A percentile compares a stretch with the other conserved stretches of the same genome.
Evolutionary conservation across 1,140 invertebrate species (phyloP).

Genomic region (Paraescarpia echinospica): DNA sequence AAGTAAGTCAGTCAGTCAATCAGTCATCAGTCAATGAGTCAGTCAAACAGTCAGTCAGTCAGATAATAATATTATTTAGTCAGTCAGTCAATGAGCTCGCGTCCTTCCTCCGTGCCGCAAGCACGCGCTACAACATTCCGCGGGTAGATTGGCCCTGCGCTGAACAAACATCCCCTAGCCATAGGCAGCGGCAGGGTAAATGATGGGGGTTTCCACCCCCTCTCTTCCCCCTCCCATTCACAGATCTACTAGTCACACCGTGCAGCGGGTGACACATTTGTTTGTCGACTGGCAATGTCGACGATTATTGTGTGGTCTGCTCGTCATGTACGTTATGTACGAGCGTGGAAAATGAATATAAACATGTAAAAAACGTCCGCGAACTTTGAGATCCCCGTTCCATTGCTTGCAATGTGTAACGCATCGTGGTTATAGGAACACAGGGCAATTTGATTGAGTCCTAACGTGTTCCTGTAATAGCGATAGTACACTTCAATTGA

Average conservation of each 20-base stretch:
- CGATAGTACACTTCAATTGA: too few relatives aligned
- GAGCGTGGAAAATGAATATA: too few relatives aligned
- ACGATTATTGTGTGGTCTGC: background rate
- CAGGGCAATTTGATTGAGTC: too few relatives aligned
- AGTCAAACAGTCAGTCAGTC: background rate
- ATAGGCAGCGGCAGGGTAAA: background rate
- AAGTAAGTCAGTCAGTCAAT: background rate
- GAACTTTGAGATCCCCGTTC: too few relatives aligned
- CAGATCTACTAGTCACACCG: background rate
- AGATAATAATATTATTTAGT: background rate
- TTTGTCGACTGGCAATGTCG: background rate
- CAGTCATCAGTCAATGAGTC: background rate
- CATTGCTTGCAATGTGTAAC: too few relatives aligned
- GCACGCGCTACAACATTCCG: background rate
- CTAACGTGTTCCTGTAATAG: too few relatives aligned
- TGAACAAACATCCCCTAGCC: background rate
- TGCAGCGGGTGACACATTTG: background rate
- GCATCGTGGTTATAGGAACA: too few relatives aligned
- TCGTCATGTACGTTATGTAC: too few relatives aligned
- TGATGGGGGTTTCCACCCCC: background rate
- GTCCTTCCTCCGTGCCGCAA: background rate
- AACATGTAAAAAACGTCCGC: too few relatives aligned
- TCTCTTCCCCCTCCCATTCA: background rate
- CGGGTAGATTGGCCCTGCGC: background rate
- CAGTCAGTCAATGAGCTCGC: background rate